Base-by-base conservation (phyloP, 2,797 vertebrate species). In the Manis pentadactyla region DNA sequence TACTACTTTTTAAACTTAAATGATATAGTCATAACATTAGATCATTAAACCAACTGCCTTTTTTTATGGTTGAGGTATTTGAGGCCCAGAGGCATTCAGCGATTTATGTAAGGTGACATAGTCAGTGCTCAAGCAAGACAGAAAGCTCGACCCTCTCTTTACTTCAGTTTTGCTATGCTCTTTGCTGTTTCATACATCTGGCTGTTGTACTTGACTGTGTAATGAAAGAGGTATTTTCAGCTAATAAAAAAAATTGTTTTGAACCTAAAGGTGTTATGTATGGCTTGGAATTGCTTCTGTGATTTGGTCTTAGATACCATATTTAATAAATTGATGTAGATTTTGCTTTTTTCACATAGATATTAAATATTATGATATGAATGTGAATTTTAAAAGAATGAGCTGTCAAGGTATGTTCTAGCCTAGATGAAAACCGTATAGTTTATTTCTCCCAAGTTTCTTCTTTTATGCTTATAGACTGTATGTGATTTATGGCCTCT, bases 341-440 rank as follows among this genome's bases (percentile, higher is more conserved):
- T 73, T 93, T 93, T 97, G 68, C 14, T 87, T 92, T 95, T 92
- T 59, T 93, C 68, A 88, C 25, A 15, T 90, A 83, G 51, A 39
- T 86, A 84, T 61, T 96, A 90, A 81, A 46, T 96, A 95, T 92
- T 93, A 13, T 94, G 77, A 88, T 93, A 63, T 55, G 96, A 94
- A 74, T 92, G 27, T 92, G 64, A 90, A 93, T 96, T 96, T 93
- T 63, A 68, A 84, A 94, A 95, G 53, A 92, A 84, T 74, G 46
- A 23, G 23, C 83, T 95, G 8, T 91, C 78, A 89, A 29, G 10
- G 34, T 92, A 46, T 75, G 39, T 25, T 78, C 4, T 93, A 59
- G 42, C 37, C 25, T 93, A 93, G 94, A 75, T 93, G 78, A 94
- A 97, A 96, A 92, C 64, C 29, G 29, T 78, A 23, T 49, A 57